Conservation (phyloP, 1,140 invertebrate species). For the Cydia splendana region DNA sequence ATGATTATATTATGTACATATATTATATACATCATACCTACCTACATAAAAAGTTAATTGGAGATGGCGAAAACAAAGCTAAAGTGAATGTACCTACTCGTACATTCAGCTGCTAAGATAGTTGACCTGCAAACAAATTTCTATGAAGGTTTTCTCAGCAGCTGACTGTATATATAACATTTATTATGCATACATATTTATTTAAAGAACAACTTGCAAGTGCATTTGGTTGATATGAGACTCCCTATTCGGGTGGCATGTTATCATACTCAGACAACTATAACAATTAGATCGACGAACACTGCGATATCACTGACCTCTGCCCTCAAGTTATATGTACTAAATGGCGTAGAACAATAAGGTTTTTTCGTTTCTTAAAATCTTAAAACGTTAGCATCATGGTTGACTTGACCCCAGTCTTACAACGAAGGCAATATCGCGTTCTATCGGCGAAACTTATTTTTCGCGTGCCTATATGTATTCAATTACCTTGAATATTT, state of each 20-base stretch:
- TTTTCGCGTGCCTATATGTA: not conserved
- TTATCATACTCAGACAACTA: conserved; percentile 22
- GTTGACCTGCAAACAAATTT: not conserved
- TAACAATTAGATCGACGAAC: conserved; percentile 2
- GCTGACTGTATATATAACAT: not conserved
- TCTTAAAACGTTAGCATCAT: not conserved
- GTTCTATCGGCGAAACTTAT: conserved; percentile 8
- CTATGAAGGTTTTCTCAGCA: not conserved
- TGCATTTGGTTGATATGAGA: conserved; percentile 22
- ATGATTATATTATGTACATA: not conserved
- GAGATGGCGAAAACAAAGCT: not conserved
- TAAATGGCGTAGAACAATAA: not conserved
- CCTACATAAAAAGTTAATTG: not conserved
- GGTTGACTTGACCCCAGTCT: not conserved
- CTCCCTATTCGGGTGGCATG: not conserved
- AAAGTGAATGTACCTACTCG: not conserved
- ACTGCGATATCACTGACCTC: conserved; percentile 23
- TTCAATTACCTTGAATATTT: conserved; percentile 28
- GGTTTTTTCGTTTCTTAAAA: not conserved
- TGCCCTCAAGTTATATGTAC: not conserved
- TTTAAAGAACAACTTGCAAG: not conserved
- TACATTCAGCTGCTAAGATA: no score
- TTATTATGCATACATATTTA: not conserved
- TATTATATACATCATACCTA: not conserved
- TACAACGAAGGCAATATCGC: not conserved